A percentile compares a stretch with the other conserved stretches of the same genome.
phyloP scores from a whole-genome alignment of 2,888 invertebrate genomes.

The Synanthedon vespiformis region DNA sequence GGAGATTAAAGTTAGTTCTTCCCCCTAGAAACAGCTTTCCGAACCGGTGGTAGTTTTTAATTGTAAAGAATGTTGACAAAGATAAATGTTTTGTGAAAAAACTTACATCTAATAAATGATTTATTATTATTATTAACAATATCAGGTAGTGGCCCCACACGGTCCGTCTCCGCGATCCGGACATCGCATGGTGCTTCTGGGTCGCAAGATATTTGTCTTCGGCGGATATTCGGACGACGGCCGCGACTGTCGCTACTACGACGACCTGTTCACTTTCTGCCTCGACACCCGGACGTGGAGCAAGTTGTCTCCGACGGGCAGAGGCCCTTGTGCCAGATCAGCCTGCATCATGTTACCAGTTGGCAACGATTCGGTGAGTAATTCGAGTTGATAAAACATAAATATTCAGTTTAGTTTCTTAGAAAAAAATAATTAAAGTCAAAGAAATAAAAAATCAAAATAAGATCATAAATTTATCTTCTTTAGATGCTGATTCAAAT shows the following conservation, averaged over 20 bases:
- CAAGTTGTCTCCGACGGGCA: slow-evolving; percentile 75
- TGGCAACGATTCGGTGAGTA: slow-evolving; percentile 49
- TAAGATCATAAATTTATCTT: no score
- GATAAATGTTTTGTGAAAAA: no score
- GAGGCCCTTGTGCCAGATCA: slow-evolving; percentile 81
- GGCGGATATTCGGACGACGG: slow-evolving; percentile 94
- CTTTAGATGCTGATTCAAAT: no score
- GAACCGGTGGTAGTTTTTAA: no score
- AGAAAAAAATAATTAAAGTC: no score
- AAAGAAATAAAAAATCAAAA: no score
- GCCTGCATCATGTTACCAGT: slow-evolving; percentile 80
- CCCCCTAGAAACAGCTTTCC: no score
- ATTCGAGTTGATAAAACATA: background rate
- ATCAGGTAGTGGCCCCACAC: slow-evolving; percentile 43
- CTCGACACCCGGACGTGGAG: slow-evolving; percentile 84
- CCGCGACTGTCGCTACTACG: slow-evolving; percentile 87
- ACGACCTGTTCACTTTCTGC: slow-evolving; percentile 87
- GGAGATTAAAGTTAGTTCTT: no score
- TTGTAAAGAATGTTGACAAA: no score
- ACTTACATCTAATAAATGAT: no score
- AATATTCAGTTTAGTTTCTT: no score
- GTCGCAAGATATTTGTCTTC: slow-evolving; percentile 85
- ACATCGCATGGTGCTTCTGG: slow-evolving; percentile 86
- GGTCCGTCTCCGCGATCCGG: slow-evolving; percentile 85
- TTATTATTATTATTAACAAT: no score